Conservation (phyloP, 2,888 invertebrate genomes). For the Ptychoptera albimana region DNA sequence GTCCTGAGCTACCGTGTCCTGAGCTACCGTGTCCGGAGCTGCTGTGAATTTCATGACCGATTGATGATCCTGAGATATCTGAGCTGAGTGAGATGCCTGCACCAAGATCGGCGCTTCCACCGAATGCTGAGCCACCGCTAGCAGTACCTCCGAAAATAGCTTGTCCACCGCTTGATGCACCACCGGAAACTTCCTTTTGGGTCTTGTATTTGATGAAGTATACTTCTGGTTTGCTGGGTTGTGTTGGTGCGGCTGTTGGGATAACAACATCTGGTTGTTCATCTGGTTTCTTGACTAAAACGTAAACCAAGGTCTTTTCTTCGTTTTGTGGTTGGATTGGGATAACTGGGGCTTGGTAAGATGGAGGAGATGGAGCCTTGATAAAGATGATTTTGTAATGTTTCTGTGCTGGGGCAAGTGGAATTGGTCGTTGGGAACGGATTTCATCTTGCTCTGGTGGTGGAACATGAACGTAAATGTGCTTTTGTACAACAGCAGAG, state of each 20-base stretch:
- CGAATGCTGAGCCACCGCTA: slow-evolving; percentile 11
- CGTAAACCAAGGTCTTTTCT: slow-evolving; percentile 79
- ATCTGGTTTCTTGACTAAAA: slow-evolving; percentile 76
- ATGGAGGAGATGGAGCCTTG: slow-evolving; percentile 73
- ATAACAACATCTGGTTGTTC: slow-evolving; percentile 66
- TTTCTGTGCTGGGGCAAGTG: slow-evolving; percentile 60
- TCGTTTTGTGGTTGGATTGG: slow-evolving; percentile 68
- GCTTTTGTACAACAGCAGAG: slow-evolving; percentile 53
- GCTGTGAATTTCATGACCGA: neutral
- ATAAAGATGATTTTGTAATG: slow-evolving; percentile 89
- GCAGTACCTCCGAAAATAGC: slow-evolving; percentile 12
- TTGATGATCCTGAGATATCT: neutral
- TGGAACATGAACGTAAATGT: slow-evolving; percentile 81
- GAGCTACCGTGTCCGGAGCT: slow-evolving; percentile 15
- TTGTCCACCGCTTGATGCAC: slow-evolving; percentile 21
- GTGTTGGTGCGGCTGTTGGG: slow-evolving; percentile 61
- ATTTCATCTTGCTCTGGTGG: slow-evolving; percentile 71
- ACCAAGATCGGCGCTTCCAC: slow-evolving; percentile 17
- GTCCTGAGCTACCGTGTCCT: slow-evolving; percentile 16
- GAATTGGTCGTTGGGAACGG: slow-evolving; percentile 46
- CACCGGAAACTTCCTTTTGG: slow-evolving; percentile 18
- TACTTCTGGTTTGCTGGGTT: slow-evolving; percentile 77
- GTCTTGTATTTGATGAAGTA: slow-evolving; percentile 55
- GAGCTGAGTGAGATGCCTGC: slow-evolving; percentile 12
- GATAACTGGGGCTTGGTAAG: slow-evolving; percentile 66